phyloP scores from a whole-genome alignment of 2,113 vertebrate species.

The Carlito syrichta region DNA sequence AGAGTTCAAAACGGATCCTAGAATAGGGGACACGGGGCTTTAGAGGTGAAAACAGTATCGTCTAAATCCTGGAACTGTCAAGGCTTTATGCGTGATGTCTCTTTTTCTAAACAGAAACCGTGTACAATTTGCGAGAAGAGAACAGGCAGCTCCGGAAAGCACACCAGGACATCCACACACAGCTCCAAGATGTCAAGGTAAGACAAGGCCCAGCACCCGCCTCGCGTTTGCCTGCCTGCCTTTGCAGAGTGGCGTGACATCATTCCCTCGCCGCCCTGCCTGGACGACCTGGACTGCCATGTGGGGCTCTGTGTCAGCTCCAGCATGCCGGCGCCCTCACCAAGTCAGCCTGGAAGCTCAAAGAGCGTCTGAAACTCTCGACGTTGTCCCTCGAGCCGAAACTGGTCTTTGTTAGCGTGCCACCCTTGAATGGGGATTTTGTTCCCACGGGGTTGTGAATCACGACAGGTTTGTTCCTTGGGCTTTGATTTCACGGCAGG shows the following conservation, averaged over 20 bases:
- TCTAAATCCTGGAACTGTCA: not conserved
- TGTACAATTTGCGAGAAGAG: constrained; percentile 94
- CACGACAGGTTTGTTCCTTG: not conserved
- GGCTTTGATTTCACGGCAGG: not conserved
- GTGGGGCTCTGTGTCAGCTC: not conserved
- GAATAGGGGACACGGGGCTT: not conserved
- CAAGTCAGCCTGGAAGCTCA: not conserved
- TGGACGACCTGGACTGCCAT: no score
- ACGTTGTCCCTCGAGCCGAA: not conserved
- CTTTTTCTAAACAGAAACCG: constrained; percentile 84
- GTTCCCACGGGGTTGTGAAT: not conserved
- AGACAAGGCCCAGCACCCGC: not conserved
- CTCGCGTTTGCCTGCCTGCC: not conserved
- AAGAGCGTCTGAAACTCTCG: not conserved
- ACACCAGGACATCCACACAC: constrained; percentile 94
- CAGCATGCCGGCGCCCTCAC: not conserved
- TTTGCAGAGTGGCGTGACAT: not conserved
- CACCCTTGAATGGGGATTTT: not conserved
- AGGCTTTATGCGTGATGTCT: not conserved
- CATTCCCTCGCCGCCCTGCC: not conserved
- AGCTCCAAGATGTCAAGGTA: constrained; percentile 96
- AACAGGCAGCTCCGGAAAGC: constrained; percentile 95
- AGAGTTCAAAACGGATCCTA: not conserved
- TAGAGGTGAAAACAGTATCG: not conserved
- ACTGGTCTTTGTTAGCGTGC: not conserved